phyloP scores from a whole-genome alignment of 2,113 vertebrate genomes.

The Hassar affinis region DNA sequence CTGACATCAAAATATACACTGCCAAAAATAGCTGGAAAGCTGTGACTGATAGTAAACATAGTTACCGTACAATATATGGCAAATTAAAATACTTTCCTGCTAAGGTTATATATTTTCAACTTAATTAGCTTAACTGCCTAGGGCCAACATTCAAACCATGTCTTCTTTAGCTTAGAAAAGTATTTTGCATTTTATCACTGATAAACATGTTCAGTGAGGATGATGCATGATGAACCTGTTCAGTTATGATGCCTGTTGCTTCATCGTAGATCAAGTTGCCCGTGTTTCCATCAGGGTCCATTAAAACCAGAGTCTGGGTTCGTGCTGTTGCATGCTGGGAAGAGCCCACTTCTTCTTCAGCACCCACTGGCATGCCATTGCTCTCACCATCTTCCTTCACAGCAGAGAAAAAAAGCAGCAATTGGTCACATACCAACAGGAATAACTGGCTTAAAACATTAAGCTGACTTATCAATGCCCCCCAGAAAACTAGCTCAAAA shows the following conservation, averaged over 20 bases:
- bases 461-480: no score
- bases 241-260: slow-evolving; percentile 45
- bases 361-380: slow-evolving; percentile 51
- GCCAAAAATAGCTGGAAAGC: not conserved
- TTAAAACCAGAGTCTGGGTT: slow-evolving; percentile 54
- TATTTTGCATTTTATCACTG: not conserved
- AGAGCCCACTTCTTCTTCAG: slow-evolving; percentile 55
- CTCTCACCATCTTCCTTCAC: slow-evolving; percentile 57
- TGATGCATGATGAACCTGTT: slow-evolving; percentile 48
- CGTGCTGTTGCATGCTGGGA: slow-evolving; percentile 45
- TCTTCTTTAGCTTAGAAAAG: not conserved
- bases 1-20: not conserved
- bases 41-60: no score
- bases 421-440: not conserved
- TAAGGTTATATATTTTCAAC: no score
- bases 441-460: not conserved
- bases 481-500: no score
- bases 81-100: not conserved
- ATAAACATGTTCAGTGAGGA: not conserved
- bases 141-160: not conserved
- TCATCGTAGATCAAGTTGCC: slow-evolving; percentile 54
- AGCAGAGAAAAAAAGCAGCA: slow-evolving; percentile 11
- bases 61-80: no score
- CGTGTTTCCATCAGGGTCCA: slow-evolving; percentile 52
- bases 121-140: not conserved